Evolutionary conservation across 2,888 invertebrate species (phyloP), one percentile per base, ranked within the genome.

Genomic region (Acrobasis repandana): DNA sequence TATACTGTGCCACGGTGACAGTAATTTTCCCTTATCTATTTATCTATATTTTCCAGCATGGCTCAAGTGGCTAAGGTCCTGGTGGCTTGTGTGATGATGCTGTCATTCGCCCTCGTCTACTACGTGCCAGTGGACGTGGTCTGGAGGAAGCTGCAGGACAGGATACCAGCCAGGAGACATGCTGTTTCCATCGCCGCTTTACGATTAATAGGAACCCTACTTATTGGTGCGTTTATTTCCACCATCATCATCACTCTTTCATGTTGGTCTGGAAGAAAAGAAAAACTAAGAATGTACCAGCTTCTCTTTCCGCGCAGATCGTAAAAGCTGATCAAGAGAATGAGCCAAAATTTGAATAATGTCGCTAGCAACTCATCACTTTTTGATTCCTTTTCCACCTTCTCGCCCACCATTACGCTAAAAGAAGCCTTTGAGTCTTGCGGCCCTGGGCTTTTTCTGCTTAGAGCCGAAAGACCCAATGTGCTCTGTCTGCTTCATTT

Each of bases 41-140:
- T 4, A 15, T 8, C 47, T 9, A 51, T 56, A 60, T 62, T 34
- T 73, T 69, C 34, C 77, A 96, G 96, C 58, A 79, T 94, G 47
- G 97, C 96, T 0, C 95, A 97, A 84, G 83, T 93, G 0, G 97
- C 97, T 0, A 96, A 97, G 87, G 79, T 97, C 4, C 90, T 97
- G 67, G 98, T 98, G 79, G 97, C 97, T 0, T 79, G 97, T 9
- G 97, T 98, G 2, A 97, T 99, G 76, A 94, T 98, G 67, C 95
- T 99, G 66, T 97, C 98, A 0, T 99, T 97, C 79, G 97, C 97
- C 5, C 93, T 99, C 14, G 98, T 99, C 81, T 97, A 97, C 85
- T 99, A 97, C 86, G 98, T 99, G 2, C 98, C 99, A 0, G 94
- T 97, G 70, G 96, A 97, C 60, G 97, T 99, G 59, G 94, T 98